These are phyloP conservation scores for Pogonophryne albipinna DNA, from an alignment of 2,797 vertebrate species.

Conservation along the genomic window DNA sequence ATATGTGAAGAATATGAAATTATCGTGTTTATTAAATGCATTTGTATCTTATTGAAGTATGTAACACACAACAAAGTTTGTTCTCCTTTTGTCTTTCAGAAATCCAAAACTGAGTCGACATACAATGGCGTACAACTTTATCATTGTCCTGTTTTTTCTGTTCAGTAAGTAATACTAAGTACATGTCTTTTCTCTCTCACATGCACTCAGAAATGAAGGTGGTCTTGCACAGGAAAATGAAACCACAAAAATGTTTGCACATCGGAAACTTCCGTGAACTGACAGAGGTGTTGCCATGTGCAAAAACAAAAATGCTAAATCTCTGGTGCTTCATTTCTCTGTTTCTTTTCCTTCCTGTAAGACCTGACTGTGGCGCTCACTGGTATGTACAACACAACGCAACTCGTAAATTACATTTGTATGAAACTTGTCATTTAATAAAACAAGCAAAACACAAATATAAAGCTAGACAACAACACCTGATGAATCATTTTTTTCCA, in stretches of 20 bases:
- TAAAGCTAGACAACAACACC: neutral
- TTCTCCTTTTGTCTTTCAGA: constrained; percentile 50
- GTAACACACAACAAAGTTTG: neutral
- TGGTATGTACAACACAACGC: constrained; percentile 48
- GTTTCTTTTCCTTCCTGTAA: constrained; percentile 35
- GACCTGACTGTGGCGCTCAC: constrained; percentile 26
- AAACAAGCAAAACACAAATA: neutral
- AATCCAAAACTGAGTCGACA: neutral
- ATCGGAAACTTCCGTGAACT: constrained; percentile 37
- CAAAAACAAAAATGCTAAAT: neutral
- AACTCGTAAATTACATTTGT: neutral
- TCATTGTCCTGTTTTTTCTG: constrained; percentile 40
- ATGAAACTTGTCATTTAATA: neutral
- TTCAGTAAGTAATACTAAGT: constrained; percentile 81
- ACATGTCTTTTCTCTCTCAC: neutral
- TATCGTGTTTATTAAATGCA: neutral
- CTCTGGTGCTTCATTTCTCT: constrained; percentile 5
- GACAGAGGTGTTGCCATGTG: constrained; percentile 20
- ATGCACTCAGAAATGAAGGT: neutral
- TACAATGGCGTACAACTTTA: constrained; percentile 62
- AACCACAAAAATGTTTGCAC: constrained; percentile 51
- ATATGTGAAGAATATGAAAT: neutral
- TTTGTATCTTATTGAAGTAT: neutral
- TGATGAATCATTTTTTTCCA: constrained; percentile 50
- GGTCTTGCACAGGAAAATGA: constrained; percentile 70